A percentile compares a stretch with the other conserved stretches of the same genome.
phyloP scores from a whole-genome alignment of 2,888 invertebrate genomes.

The Microplitis manilae region DNA sequence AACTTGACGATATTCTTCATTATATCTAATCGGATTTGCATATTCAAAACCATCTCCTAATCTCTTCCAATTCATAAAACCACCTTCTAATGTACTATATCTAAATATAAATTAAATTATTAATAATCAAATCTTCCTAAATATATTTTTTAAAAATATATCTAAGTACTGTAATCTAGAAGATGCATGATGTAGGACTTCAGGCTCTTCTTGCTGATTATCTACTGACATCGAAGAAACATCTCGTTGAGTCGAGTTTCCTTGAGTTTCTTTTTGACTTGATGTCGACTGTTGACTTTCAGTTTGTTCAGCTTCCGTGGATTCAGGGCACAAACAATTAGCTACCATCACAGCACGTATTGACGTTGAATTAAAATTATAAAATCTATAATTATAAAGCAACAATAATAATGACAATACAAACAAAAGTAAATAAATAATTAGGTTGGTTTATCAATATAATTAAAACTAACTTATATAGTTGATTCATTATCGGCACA shows the following conservation, averaged over 20 bases:
- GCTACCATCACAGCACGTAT: slow-evolving; percentile 85
- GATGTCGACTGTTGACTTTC: slow-evolving; percentile 61
- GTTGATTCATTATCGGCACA: slow-evolving; percentile 82
- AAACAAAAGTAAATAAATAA: background rate
- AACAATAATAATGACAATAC: slow-evolving; percentile 2
- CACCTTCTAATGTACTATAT: slow-evolving; percentile 66
- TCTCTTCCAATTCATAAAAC: slow-evolving; percentile 69
- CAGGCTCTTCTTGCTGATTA: slow-evolving; percentile 56
- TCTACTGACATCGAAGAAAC: slow-evolving; percentile 63
- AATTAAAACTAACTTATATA: slow-evolving; percentile 71
- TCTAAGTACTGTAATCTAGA: slow-evolving; percentile 66
- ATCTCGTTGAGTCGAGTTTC: slow-evolving; percentile 74
- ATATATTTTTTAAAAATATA: slow-evolving; percentile 31
- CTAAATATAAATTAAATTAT: slow-evolving; percentile 49
- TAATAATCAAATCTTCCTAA: background rate
- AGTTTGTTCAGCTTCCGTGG: slow-evolving; percentile 61
- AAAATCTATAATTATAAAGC: slow-evolving; percentile 74
- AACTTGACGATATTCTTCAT: slow-evolving; percentile 76
- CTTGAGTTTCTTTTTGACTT: slow-evolving; percentile 66
- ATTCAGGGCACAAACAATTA: slow-evolving; percentile 75
- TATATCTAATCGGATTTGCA: slow-evolving; percentile 77
- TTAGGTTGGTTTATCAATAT: background rate
- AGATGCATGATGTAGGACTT: slow-evolving; percentile 66
- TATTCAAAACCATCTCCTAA: slow-evolving; percentile 72
- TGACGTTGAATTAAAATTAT: slow-evolving; percentile 86